Evolutionary conservation across 2,888 invertebrate species (phyloP), one percentile per base, ranked within the genome.

Genomic region (Torymus aiolomorphi): DNA sequence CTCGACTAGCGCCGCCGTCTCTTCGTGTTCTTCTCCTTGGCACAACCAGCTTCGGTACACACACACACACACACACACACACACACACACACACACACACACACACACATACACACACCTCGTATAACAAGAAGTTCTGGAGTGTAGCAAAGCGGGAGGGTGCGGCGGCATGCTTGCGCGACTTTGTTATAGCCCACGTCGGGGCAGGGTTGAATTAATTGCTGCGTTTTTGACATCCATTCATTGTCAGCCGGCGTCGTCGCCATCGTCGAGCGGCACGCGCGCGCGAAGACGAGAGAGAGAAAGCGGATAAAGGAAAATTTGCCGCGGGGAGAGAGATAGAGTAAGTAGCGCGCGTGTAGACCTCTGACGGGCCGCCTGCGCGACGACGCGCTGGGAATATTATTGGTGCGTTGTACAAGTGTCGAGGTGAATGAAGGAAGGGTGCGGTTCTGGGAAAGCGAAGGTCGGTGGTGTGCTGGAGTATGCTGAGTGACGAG

Each of bases 191-290:
- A 42, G 42, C 87, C 85, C 70, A 51, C 74, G 63, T 51, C 83
- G 82, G 82, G 84, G 42, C 8, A 42, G 85, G 84, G 84, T 84
- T 87, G 88, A 89, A 89, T 89, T 90, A 90, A 90, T 89, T 90
- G 89, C 88, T 87, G 85, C 88, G 86, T 89, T 89, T 88, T 89
- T 89, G 89, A 89, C 89, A 88, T 88, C 86, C 87, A 87, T 88
- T 89, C 88, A 88, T 87, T 88, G 86, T 86, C 85, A 82, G 71
- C 63, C 2, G 2, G 24, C 24, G 24, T 31, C 31, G 31, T 31
- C 31, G 71, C 69, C 54, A 42, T 51, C 49, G 62, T 54, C 67
- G n/a, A 18, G 24, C 18, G 56, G 18, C 24, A 20, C 66, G 56
- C 54, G 63, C 14, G 8, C 84, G 85, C 42, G 83, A 84, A 85